A percentile compares a stretch with the other conserved stretches of the same genome.
phyloP scores from a whole-genome alignment of 2,888 invertebrate genomes.

The Drosophila mettleri region DNA sequence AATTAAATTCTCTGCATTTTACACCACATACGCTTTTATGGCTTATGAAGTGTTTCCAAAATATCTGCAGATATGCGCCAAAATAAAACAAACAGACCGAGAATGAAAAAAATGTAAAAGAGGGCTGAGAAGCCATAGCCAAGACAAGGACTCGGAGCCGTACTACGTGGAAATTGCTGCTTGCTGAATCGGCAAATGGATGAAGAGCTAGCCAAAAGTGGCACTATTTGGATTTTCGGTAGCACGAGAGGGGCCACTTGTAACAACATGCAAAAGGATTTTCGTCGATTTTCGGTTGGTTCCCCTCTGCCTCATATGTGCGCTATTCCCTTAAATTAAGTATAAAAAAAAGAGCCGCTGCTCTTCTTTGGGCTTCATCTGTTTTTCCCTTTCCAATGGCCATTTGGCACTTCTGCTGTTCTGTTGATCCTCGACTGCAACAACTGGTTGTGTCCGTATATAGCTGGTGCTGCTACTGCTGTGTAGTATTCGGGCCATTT shows the following conservation, averaged over 20 bases:
- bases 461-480: slow-evolving; percentile 45
- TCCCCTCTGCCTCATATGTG: slow-evolving; percentile 66
- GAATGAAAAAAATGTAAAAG: slow-evolving; percentile 31
- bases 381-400: slow-evolving; percentile 27
- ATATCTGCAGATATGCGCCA: slow-evolving; percentile 67
- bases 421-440: slow-evolving; percentile 1
- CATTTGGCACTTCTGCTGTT: slow-evolving; percentile 56
- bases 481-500: slow-evolving; percentile 64
- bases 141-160: slow-evolving; percentile 23
- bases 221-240: slow-evolving; percentile 61
- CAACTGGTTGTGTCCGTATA: slow-evolving; percentile 24
- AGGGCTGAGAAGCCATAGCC: slow-evolving; percentile 3
- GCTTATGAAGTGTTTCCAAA: slow-evolving; percentile 77
- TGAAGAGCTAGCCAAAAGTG: slow-evolving; percentile 59
- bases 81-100: slow-evolving; percentile 49
- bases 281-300: slow-evolving; percentile 74
- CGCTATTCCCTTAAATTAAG: slow-evolving; percentile 13
- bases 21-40: slow-evolving; percentile 68
- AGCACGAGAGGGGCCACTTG: slow-evolving; percentile 59
- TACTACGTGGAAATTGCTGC: slow-evolving; percentile 47
- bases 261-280: slow-evolving; percentile 79
- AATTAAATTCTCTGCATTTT: slow-evolving; percentile 74
- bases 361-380: slow-evolving; percentile 9
- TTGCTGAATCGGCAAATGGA: slow-evolving; percentile 64
- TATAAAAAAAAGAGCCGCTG: slow-evolving; percentile 24